These are phyloP conservation scores for Nephrotoma appendiculata DNA, from an alignment of 2,888 invertebrate genomes.

Conservation along the genomic window DNA sequence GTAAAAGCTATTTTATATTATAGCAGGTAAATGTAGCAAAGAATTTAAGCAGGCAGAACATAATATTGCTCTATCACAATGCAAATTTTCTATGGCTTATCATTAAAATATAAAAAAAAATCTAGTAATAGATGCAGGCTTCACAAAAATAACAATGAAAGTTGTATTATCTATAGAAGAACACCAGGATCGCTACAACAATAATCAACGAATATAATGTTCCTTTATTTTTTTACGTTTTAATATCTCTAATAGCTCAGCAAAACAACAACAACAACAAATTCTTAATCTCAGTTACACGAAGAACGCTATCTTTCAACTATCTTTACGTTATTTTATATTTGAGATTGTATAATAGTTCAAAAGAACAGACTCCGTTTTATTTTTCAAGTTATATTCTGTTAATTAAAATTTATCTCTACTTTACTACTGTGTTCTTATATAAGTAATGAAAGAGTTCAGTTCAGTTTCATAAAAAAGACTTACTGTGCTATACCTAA, in stretches of 20 bases:
- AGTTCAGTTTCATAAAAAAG: no score
- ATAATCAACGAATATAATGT: not conserved
- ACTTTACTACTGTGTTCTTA: not conserved
- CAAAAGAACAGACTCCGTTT: not conserved
- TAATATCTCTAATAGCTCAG: not conserved
- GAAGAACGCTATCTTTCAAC: not conserved
- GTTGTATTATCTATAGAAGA: not conserved
- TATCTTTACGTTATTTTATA: not conserved
- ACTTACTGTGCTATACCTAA: no score
- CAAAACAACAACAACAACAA: not conserved
- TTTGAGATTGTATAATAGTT: not conserved
- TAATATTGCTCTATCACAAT: not conserved
- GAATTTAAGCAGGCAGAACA: no score
- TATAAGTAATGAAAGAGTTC: no score
- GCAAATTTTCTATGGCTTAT: not conserved
- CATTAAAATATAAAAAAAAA: not conserved
- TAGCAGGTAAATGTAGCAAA: no score
- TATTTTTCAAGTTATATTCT: not conserved
- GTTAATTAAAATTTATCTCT: not conserved
- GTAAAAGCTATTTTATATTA: no score
- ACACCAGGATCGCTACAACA: not conserved
- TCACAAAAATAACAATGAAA: not conserved
- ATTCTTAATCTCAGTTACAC: not conserved
- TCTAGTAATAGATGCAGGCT: not conserved
- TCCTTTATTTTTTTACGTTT: not conserved